Conservation (phyloP, 2,113 vertebrate genomes). For the Baryphthengus martii region DNA sequence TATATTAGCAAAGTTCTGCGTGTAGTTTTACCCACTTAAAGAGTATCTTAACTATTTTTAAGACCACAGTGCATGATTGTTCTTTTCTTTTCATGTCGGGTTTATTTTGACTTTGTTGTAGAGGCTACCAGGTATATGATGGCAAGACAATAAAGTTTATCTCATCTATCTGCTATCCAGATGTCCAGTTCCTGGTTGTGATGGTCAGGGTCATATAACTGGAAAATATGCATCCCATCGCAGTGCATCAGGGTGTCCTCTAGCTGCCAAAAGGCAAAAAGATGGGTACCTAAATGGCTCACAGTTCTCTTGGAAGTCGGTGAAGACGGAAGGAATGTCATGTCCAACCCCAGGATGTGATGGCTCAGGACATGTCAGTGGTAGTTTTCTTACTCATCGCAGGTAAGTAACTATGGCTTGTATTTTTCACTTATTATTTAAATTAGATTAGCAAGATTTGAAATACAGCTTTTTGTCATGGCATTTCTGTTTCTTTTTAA, state of each 20-base stretch:
- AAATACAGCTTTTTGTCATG: neutral
- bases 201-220: constrained; percentile 97
- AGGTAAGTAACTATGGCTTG: constrained; percentile 78
- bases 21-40: neutral
- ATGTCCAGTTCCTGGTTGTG: constrained; percentile 96
- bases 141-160: constrained; percentile 45
- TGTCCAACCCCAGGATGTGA: constrained; percentile 97
- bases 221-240: constrained; percentile 97
- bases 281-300: constrained; percentile 96
- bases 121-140: neutral
- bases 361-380: constrained; percentile 96
- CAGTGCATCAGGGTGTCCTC: constrained; percentile 94
- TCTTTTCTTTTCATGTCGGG: constrained; percentile 11
- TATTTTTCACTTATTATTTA: neutral
- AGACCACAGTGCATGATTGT: neutral
- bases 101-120: constrained; percentile 25
- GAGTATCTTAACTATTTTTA: constrained; percentile 7
- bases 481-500: neutral
- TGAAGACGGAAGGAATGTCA: constrained; percentile 98
- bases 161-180: constrained; percentile 73
- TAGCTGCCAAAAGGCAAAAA: constrained; percentile 97
- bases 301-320: constrained; percentile 98
- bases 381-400: constrained; percentile 97
- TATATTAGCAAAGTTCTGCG: neutral
- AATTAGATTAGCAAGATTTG: neutral